Evolutionary conservation across 92 coral and sea anemone species (phyloP), one percentile per base, ranked within the genome.

Genomic region (Heteractis magnifica): DNA sequence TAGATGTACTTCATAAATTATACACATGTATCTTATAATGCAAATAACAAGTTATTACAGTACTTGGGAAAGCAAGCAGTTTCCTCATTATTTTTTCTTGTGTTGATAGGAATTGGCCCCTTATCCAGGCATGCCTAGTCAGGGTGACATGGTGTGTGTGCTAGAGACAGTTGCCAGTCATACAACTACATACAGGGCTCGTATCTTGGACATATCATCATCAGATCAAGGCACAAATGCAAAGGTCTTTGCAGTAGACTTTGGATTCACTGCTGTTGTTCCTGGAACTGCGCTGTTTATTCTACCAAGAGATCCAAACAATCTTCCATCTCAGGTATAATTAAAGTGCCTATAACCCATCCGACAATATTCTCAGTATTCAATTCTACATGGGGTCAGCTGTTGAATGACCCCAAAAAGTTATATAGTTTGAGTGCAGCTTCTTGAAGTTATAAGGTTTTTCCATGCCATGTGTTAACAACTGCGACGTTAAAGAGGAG

Each of bases 231-330:
- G 50, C 6, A 14, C 53, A 34, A 78, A 80, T 75, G 92, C 84
- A 16, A 90, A 87, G 77, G 94, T 96, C 58, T 92, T 96, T 88
- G 99, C 99, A 20, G 81, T 96, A 26, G 99, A 96, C 82, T 86
- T 90, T 87, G 99, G 98, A 19, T 92, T 90, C 71, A 90, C 90
- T 0, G 84, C 82, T 18, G 77, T 84, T 74, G 91, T 90, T n/a
- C 79, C 94, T 11, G 83, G 82, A 10, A 68, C 82, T 5, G 71
- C 73, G 11, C 74, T 96, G 18, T 79, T 79, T 73, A 65, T 53
- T 21, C 65, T 91, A 8, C 86, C 93, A 76, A 79, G 80, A 58
- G 89, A 90, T 21, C 77, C 92, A 44, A 53, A 84, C 21, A 75
- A 78, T 8, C 16, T 89, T 56, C 90, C 91, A 13, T 81, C 94